A percentile compares a stretch with the other conserved stretches of the same genome.
Conservation (phyloP, 1,140 invertebrate genomes). For the Hypsibius dujardini region DNA sequence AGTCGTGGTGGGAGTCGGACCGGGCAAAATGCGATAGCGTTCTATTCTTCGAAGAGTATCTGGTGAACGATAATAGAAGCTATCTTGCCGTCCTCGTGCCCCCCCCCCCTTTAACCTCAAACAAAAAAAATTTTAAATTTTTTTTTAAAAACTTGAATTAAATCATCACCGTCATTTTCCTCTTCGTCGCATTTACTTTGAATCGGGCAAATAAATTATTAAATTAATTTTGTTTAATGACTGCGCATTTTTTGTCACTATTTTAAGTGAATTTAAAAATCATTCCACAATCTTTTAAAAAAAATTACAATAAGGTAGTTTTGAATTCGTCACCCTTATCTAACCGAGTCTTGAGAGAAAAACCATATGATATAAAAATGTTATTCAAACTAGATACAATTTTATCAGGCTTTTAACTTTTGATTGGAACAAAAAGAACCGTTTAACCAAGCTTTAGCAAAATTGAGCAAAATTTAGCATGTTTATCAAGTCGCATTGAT, state of each 20-base stretch:
- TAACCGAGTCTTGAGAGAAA: neutral
- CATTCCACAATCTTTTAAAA: neutral
- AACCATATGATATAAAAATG: slow-evolving; percentile 22
- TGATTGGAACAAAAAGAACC: slow-evolving; percentile 25
- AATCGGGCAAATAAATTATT: neutral
- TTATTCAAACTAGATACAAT: slow-evolving; percentile 22
- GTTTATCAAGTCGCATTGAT: slow-evolving; percentile 25
- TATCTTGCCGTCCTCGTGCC: no score
- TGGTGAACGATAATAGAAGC: no score
- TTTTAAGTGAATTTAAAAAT: neutral
- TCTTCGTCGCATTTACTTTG: neutral
- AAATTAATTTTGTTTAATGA: neutral
- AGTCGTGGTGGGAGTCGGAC: no score
- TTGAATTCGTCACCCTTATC: neutral
- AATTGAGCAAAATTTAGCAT: slow-evolving; percentile 20
- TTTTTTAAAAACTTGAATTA: no score
- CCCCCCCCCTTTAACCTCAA: no score
- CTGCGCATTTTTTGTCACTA: neutral
- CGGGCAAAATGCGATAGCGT: no score
- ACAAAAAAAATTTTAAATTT: no score
- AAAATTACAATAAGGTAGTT: neutral
- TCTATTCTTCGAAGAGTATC: no score
- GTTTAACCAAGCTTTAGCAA: slow-evolving; percentile 24
- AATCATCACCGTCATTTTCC: no score
- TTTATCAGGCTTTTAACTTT: slow-evolving; percentile 21